These are phyloP conservation scores for Sycophila texana DNA, from an alignment of 2,888 invertebrate genomes.

Conservation along the genomic window DNA sequence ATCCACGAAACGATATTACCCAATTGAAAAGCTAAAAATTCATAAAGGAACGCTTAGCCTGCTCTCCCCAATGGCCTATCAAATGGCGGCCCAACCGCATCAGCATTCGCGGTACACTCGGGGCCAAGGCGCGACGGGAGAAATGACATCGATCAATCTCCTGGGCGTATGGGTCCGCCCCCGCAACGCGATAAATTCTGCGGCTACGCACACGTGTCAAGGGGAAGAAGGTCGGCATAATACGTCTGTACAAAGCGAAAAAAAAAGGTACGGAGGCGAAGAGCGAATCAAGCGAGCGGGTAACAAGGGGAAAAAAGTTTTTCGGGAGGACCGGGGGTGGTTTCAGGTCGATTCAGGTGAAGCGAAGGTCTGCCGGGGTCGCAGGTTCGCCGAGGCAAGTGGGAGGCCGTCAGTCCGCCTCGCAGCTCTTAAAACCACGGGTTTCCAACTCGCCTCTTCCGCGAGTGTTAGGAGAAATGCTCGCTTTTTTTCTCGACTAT, in stretches of 20 bases:
- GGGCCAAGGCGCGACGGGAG: neutral
- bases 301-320: constrained; percentile 35
- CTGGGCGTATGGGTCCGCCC: neutral
- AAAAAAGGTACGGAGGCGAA: constrained; percentile 12
- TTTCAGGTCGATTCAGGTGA: neutral
- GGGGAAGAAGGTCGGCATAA: constrained; percentile 53
- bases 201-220: constrained; percentile 59
- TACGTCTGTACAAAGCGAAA: constrained; percentile 57
- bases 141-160: constrained; percentile 31
- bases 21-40: too few species aligned
- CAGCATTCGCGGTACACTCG: neutral
- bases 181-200: constrained; percentile 61
- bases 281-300: constrained; percentile 43
- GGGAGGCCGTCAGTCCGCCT: neutral
- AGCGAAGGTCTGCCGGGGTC: neutral
- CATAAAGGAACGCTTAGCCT: too few species aligned
- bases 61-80: too few species aligned
- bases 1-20: too few species aligned
- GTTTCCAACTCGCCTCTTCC: constrained; percentile 21
- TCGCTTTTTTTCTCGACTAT: neutral
- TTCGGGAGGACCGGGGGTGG: neutral
- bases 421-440: constrained; percentile 33
- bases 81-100: neutral
- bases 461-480: neutral
- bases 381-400: neutral